Evolutionary conservation across 1,140 invertebrate species (phyloP).

Genomic region (Leptinotarsa defecta): DNA sequence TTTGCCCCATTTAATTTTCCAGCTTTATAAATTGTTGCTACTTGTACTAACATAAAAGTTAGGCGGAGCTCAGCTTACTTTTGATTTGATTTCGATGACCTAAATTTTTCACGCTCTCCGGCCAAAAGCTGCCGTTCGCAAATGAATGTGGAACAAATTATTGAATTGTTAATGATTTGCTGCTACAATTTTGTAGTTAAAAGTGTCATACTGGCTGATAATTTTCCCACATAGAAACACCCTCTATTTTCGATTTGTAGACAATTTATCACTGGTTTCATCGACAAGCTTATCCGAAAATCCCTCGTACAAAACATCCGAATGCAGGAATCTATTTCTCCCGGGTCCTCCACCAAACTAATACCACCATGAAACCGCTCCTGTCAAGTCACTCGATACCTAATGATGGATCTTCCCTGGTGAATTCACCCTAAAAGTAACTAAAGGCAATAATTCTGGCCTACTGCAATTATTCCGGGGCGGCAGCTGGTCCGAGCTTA

Average conservation of each 20-base stretch:
- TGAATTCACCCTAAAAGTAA: slow-evolving; percentile 11
- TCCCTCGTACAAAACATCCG: slow-evolving; percentile 6
- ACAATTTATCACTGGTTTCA: slow-evolving; percentile 8
- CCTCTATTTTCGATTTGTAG: neutral
- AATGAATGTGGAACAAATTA: no score
- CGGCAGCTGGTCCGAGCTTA: slow-evolving; percentile 13
- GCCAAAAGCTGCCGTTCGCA: no score
- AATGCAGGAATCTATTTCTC: slow-evolving; percentile 15
- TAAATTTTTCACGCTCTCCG: no score
- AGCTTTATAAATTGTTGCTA: no score
- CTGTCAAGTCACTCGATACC: slow-evolving; percentile 15
- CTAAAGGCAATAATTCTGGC: slow-evolving; percentile 16
- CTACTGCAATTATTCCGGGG: slow-evolving; percentile 13
- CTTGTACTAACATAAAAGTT: no score
- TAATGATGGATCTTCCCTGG: slow-evolving; percentile 13
- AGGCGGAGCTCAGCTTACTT: rapidly evolving
- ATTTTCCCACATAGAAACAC: neutral
- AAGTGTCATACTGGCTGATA: no score
- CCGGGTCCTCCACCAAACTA: neutral
- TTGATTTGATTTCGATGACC: no score
- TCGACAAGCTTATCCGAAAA: neutral
- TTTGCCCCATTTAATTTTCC: no score
- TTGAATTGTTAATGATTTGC: no score
- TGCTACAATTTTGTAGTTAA: no score
- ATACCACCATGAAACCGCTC: slow-evolving; percentile 17